These are phyloP conservation scores for Drosophila tsacasi DNA, from an alignment of 1,140 invertebrate genomes.

Conservation along the genomic window DNA sequence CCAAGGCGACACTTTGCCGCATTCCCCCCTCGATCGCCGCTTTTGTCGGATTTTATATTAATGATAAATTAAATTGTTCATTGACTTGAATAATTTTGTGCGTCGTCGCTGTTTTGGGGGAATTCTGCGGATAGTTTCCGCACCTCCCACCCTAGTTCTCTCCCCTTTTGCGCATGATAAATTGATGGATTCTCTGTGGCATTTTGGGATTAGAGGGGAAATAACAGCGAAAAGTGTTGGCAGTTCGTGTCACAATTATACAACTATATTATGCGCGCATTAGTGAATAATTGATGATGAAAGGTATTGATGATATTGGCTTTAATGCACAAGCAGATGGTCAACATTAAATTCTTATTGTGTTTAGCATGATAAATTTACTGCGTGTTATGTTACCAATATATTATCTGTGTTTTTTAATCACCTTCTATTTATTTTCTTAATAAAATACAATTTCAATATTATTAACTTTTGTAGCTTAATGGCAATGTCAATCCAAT, in stretches of 20 bases:
- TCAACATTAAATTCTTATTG: neutral
- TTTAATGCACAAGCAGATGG: neutral
- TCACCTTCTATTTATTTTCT: neutral
- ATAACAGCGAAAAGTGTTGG: constrained; percentile 39
- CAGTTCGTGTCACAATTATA: constrained; percentile 57
- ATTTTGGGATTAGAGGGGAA: constrained; percentile 20
- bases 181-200: constrained; percentile 66
- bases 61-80: constrained; percentile 84
- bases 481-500: too few species aligned
- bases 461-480: too few species aligned
- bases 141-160: neutral
- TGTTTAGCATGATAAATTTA: neutral
- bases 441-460: neutral
- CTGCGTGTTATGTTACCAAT: too few species aligned
- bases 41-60: constrained; percentile 81
- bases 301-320: constrained; percentile 3
- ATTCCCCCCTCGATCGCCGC: neutral
- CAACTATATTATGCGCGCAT: constrained; percentile 75
- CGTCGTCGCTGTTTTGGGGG: constrained; percentile 65
- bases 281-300: constrained; percentile 71
- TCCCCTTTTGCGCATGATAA: constrained; percentile 55
- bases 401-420: neutral
- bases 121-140: constrained; percentile 59
- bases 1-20: constrained; percentile 67
- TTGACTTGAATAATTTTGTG: constrained; percentile 84